phyloP scores from a whole-genome alignment of 2,888 invertebrate genomes.

The Mystacides longicornis region DNA sequence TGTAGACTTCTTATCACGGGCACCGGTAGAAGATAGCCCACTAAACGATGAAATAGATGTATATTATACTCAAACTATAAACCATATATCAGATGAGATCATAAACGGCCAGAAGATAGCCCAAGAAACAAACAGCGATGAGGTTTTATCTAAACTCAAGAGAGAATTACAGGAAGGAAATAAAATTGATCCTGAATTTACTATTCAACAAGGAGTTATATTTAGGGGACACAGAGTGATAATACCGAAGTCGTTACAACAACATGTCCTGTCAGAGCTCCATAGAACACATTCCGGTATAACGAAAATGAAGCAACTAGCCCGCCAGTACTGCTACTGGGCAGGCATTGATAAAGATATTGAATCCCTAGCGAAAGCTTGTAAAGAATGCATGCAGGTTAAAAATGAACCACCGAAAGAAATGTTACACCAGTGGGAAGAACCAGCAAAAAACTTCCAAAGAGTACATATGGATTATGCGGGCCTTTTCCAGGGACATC shows the following conservation, averaged over 20 bases:
- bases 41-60: not conserved
- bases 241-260: not conserved
- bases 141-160: not conserved
- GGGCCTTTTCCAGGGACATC: not conserved
- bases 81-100: not conserved
- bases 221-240: too few relatives aligned
- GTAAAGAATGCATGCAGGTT: not conserved
- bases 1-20: too few relatives aligned
- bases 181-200: not conserved
- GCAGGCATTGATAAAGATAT: not conserved
- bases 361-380: not conserved
- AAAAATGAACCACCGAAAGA: not conserved
- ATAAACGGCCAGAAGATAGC: not conserved
- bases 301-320: too few relatives aligned
- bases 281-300: not conserved
- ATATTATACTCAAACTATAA: not conserved
- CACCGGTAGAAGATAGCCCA: not conserved
- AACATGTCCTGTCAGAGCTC: not conserved
- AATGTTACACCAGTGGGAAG: not conserved
- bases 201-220: too few relatives aligned
- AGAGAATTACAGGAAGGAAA: not conserved
- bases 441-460: not conserved
- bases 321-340: too few relatives aligned
- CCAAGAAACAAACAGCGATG: too few relatives aligned
- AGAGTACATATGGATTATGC: not conserved